A percentile compares a stretch with the other conserved stretches of the same genome.
Evolutionary conservation across 35 echinoderm and acorn worm species (phyloP).

Genomic region (Hemicentrotus pulcherrimus): DNA sequence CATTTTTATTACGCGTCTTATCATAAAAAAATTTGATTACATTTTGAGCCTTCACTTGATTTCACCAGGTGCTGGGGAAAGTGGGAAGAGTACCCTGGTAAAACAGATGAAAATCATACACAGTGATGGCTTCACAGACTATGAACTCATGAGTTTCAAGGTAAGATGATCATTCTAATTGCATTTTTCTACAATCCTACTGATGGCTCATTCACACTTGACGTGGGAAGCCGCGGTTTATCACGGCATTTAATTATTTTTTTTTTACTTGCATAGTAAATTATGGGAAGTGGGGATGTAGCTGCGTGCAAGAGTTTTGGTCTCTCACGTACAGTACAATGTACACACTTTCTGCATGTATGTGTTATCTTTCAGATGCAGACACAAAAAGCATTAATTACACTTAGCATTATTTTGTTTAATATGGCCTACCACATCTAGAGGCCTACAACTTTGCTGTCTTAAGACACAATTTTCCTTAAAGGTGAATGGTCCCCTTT

Average conservation of each 20-base stretch:
- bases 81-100: conserved; percentile 96
- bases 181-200: neutral
- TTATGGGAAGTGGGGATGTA: too few relatives aligned
- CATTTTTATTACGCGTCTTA: too few relatives aligned
- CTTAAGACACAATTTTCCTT: neutral
- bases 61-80: conserved; percentile 88
- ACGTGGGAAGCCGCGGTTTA: too few relatives aligned
- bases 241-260: too few relatives aligned
- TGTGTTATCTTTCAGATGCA: too few relatives aligned
- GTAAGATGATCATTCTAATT: conserved; percentile 52
- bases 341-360: too few relatives aligned
- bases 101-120: conserved; percentile 99
- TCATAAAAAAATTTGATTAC: neutral
- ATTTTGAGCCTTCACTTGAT: neutral
- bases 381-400: too few relatives aligned
- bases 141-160: conserved; percentile 95
- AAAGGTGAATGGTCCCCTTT: neutral
- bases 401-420: too few relatives aligned
- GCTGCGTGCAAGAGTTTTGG: too few relatives aligned
- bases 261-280: too few relatives aligned
- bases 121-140: conserved; percentile 87
- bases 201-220: neutral
- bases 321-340: too few relatives aligned
- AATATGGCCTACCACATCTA: too few relatives aligned
- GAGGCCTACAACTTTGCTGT: neutral